These are phyloP conservation scores for Sussaba pulchella DNA, from an alignment of 2,888 invertebrate species.

Conservation along the genomic window DNA sequence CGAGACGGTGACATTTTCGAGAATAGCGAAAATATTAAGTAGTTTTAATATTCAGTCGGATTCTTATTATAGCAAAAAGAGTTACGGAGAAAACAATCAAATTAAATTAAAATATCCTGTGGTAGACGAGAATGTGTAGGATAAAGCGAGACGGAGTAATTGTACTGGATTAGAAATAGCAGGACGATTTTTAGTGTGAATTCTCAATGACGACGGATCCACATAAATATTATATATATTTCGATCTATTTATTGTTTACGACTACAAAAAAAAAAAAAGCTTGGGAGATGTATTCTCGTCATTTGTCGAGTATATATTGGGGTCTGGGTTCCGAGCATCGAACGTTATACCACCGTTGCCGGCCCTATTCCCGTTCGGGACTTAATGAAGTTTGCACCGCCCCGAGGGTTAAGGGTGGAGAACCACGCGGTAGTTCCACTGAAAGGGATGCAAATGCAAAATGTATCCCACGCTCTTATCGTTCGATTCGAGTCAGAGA, in stretches of 20 bases:
- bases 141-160: slow-evolving; percentile 1
- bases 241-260: slow-evolving; percentile 15
- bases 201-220: slow-evolving; percentile 43
- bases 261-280: not conserved
- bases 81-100: not conserved
- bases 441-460: slow-evolving; percentile 66
- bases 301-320: slow-evolving; percentile 13
- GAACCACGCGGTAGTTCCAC: slow-evolving; percentile 5
- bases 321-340: slow-evolving; percentile 24
- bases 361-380: slow-evolving; percentile 39
- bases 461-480: slow-evolving; percentile 61
- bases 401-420: slow-evolving; percentile 49
- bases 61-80: not conserved
- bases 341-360: slow-evolving; percentile 23
- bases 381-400: slow-evolving; percentile 62
- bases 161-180: not conserved
- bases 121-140: not conserved
- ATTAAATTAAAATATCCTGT: not conserved
- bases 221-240: slow-evolving; percentile 2
- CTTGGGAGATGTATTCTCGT: slow-evolving; percentile 8
- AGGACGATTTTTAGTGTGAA: slow-evolving; percentile 46
- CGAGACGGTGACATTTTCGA: too few relatives aligned
- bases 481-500: slow-evolving; percentile 20
- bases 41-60: not conserved
- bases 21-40: not conserved